Base-by-base conservation (phyloP, 2,113 vertebrate species). In the Ammospiza caudacuta region DNA sequence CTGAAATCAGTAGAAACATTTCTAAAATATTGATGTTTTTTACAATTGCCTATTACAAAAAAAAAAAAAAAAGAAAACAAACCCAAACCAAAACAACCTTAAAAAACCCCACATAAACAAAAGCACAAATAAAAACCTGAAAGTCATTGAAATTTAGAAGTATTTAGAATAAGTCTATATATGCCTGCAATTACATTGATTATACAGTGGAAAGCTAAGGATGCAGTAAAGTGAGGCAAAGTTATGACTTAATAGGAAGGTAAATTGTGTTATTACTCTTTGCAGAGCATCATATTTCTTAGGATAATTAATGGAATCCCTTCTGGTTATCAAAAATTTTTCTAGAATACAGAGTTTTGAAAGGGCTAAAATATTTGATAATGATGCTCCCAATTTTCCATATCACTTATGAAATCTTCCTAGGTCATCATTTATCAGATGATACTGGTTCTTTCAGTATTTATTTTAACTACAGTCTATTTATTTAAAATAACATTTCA, bases 21-120 rank as follows among this genome's bases (percentile, higher is more conserved):
- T 64, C 6, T 39, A 46, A 83, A 41, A 52, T 52, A 78, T 1
- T 2, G 0, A 41, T 46, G 3, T 35, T 69, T 79, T 6, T 59
- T 41, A 76, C 8, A 12, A 57, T 73, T 63, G 8, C 5, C 11
- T 39, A 46, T 54, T 52, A 23, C 41, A 41, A 41, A 41, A 41
- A 41, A 41, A 39, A 39, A 39, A 41, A 41, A 37, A 37, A 41
- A 41, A 41, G 19, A 54, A 58, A 25, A 25, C 8, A 41, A 22
- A 0, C 2, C 15, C 8, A 7, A 44, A 51, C 3, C 7, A 25
- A 67, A 54, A 7, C 16, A 35, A 8, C 9, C 8, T 49, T n/a
- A 44, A 55, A 70, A 41, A 21, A 7, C 3, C 9, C 11, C 6
- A 25, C 44, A 29, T 31, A n/a, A 78, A 51, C 18, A 41, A 73